Evolutionary conservation across 2,888 invertebrate species (phyloP).

Genomic region (Andrena haemorrhoa): DNA sequence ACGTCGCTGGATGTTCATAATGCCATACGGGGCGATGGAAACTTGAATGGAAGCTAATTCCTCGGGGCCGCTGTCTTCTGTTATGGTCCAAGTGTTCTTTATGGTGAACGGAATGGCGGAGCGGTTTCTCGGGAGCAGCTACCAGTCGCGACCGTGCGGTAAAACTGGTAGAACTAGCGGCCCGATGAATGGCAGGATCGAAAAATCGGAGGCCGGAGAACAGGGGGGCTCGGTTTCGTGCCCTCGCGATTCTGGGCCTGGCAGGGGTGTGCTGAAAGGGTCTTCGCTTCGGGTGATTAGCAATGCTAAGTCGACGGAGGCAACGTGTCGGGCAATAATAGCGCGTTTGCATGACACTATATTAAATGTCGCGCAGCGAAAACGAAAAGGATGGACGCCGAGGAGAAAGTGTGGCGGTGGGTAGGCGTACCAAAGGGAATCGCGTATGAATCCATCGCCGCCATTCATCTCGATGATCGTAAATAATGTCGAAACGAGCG

Average conservation of each 20-base stretch:
- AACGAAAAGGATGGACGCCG: neutral
- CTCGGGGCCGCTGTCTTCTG: constrained; percentile 75
- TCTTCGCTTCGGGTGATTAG: neutral
- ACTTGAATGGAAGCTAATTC: constrained; percentile 78
- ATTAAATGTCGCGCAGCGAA: neutral
- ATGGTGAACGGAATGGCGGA: constrained; percentile 74
- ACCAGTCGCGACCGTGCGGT: constrained; percentile 35
- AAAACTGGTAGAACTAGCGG: constrained; percentile 43
- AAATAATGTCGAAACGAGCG: constrained; percentile 71
- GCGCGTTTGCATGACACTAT: neutral
- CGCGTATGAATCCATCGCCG: constrained; percentile 74
- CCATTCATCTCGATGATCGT: constrained; percentile 65
- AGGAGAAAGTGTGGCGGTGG: neutral
- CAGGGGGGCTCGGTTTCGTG: neutral
- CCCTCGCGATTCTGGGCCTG: neutral
- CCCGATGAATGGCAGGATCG: constrained; percentile 41
- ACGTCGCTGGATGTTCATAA: constrained; percentile 83
- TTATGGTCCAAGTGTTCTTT: constrained; percentile 78
- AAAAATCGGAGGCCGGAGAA: constrained; percentile 11
- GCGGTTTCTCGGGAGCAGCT: constrained; percentile 40
- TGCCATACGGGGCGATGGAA: constrained; percentile 81
- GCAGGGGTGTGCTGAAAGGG: neutral
- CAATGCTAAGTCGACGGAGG: neutral
- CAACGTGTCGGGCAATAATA: neutral
- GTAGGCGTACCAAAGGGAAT: neutral